These are phyloP conservation scores for Julus scandinavius DNA, from an alignment of 2,888 invertebrate genomes.

Conservation along the genomic window DNA sequence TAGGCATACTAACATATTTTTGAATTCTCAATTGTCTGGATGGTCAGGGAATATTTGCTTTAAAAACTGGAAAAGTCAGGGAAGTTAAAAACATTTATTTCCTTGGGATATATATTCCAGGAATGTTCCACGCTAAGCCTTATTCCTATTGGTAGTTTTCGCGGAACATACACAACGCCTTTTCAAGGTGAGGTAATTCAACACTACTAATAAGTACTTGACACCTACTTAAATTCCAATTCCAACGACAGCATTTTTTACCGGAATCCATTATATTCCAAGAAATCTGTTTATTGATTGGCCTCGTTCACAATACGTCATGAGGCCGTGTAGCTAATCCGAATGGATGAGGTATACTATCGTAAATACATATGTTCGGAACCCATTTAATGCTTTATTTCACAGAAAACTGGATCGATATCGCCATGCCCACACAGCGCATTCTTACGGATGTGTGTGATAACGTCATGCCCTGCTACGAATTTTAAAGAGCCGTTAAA, in stretches of 20 bases:
- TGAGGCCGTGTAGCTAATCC: background rate
- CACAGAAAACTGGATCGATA: background rate
- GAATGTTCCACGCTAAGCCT: too few species aligned
- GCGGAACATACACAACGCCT: too few species aligned
- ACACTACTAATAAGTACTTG: too few species aligned
- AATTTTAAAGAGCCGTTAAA: conserved; percentile 17
- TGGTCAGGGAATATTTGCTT: too few species aligned
- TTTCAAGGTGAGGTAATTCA: too few species aligned
- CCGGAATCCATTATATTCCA: conserved; percentile 2
- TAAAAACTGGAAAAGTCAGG: too few species aligned
- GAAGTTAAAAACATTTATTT: too few species aligned
- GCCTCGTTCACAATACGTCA: background rate
- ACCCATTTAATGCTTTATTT: conserved; percentile 5
- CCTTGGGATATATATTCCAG: too few species aligned
- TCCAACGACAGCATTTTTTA: background rate
- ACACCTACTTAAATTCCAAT: too few species aligned
- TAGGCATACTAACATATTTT: too few species aligned
- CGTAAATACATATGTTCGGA: background rate
- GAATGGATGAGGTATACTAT: background rate
- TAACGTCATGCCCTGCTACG: background rate
- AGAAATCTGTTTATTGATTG: conserved; percentile 3
- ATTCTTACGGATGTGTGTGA: background rate
- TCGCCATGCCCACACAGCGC: background rate
- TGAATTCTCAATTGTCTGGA: too few species aligned
- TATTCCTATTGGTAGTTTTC: too few species aligned